Percentiles rank a stretch among this genome's conserved stretches.
Conservation (phyloP, 2,797 vertebrate genomes). For the Melanotaenia boesemani region DNA sequence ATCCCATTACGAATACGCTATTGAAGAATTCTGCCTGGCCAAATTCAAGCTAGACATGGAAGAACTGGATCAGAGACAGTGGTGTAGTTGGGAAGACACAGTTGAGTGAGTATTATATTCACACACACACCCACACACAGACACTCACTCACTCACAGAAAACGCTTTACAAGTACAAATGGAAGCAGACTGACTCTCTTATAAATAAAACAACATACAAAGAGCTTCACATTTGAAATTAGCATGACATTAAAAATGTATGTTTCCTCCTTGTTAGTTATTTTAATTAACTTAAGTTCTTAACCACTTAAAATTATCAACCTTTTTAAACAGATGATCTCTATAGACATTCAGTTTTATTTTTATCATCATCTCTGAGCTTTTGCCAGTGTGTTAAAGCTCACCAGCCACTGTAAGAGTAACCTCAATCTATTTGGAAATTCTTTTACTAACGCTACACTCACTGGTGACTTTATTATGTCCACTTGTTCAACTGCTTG, state of each 20-base stretch:
- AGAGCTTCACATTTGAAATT: not conserved
- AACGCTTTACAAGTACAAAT: not conserved
- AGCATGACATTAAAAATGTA: not conserved
- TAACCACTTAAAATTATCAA: not conserved
- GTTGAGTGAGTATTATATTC: constrained; percentile 84
- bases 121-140: constrained; percentile 6
- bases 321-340: not conserved
- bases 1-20: constrained; percentile 80
- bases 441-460: no score
- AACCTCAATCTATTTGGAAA: no score
- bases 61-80: constrained; percentile 83
- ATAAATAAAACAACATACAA: constrained; percentile 6
- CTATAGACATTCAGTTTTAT: not conserved
- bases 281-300: not conserved
- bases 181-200: constrained; percentile 21
- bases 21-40: constrained; percentile 88
- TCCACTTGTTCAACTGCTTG: no score
- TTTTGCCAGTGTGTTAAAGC: not conserved
- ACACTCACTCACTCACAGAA: no score
- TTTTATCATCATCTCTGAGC: not conserved
- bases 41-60: constrained; percentile 91
- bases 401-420: no score
- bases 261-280: no score
- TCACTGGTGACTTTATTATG: no score
- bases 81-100: constrained; percentile 94